Evolutionary conservation across 1,140 invertebrate genomes (phyloP).

Genomic region (Dinoponera quadriceps): DNA sequence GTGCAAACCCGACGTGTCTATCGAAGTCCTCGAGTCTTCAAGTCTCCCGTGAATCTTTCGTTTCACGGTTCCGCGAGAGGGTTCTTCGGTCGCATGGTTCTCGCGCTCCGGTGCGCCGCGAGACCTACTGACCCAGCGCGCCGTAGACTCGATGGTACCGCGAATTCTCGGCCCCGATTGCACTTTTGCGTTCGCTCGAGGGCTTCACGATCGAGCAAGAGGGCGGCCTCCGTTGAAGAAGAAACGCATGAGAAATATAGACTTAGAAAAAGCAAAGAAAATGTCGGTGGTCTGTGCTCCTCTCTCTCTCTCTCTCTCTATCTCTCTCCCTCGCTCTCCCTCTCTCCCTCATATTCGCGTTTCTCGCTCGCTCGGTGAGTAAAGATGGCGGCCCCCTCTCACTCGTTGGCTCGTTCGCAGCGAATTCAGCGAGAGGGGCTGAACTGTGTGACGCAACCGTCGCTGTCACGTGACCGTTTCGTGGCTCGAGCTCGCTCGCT

Average conservation of each 20-base stretch:
- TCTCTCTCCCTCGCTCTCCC: slow-evolving; percentile 8
- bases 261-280: slow-evolving; percentile 38
- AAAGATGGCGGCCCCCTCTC: slow-evolving; percentile 81
- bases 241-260: not conserved
- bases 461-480: slow-evolving; percentile 77
- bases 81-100: too few species aligned
- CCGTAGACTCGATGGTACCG: not conserved
- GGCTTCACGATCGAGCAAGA: too few species aligned
- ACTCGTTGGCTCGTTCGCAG: slow-evolving; percentile 67
- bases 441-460: slow-evolving; percentile 76
- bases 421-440: slow-evolving; percentile 69
- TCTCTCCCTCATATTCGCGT: slow-evolving; percentile 42
- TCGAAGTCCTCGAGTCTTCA: too few species aligned
- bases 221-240: not conserved
- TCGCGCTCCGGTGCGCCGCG: too few species aligned
- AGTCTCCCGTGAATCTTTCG: not conserved
- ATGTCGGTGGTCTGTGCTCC: slow-evolving; percentile 54
- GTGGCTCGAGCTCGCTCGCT: slow-evolving; percentile 80
- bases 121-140: not conserved
- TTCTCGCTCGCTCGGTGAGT: slow-evolving; percentile 68
- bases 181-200: not conserved
- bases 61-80: not conserved
- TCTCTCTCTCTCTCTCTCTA: slow-evolving; percentile 24
- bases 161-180: not conserved
- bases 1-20: not conserved